Percentiles rank a stretch among this genome's conserved stretches.
phyloP scores from a whole-genome alignment of 2,113 vertebrate genomes.

The Antennarius striatus region DNA sequence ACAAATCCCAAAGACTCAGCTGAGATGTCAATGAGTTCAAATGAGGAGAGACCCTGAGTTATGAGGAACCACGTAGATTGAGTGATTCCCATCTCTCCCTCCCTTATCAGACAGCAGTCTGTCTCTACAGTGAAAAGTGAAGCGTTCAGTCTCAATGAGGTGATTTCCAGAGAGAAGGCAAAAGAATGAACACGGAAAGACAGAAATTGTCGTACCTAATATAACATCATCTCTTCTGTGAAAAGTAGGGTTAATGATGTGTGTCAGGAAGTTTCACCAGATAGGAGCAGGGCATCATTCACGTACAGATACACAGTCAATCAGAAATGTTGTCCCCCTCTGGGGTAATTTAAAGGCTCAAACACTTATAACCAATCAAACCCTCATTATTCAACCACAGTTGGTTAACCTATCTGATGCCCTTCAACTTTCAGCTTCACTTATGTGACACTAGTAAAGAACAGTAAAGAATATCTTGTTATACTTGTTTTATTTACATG shows the following conservation, averaged over 20 bases:
- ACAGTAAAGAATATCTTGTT: too few species aligned
- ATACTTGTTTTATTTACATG: too few species aligned
- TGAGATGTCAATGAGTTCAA: neutral
- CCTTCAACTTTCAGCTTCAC: too few species aligned
- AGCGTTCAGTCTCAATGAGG: constrained; percentile 7
- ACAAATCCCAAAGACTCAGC: neutral
- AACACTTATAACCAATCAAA: too few species aligned
- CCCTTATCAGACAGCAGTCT: constrained; percentile 18
- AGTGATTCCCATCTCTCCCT: constrained; percentile 8
- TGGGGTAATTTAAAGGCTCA: too few species aligned
- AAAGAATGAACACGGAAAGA: constrained; percentile 34
- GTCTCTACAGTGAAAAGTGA: neutral
- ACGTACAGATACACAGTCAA: neutral
- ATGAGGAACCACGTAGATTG: constrained; percentile 14
- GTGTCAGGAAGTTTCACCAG: too few species aligned
- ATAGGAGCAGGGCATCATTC: constrained; percentile 1
- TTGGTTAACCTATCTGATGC: too few species aligned
- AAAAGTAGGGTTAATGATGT: neutral
- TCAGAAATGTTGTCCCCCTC: too few species aligned
- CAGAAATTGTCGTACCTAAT: constrained; percentile 20
- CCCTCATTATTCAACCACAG: too few species aligned
- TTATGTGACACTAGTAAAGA: too few species aligned
- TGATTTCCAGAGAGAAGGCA: constrained; percentile 22
- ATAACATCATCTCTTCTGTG: constrained; percentile 14
- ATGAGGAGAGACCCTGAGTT: neutral